Evolutionary conservation across 2,797 vertebrate species (phyloP), one percentile per base, ranked within the genome.

Genomic region (Chaenodraco wilsoni): DNA sequence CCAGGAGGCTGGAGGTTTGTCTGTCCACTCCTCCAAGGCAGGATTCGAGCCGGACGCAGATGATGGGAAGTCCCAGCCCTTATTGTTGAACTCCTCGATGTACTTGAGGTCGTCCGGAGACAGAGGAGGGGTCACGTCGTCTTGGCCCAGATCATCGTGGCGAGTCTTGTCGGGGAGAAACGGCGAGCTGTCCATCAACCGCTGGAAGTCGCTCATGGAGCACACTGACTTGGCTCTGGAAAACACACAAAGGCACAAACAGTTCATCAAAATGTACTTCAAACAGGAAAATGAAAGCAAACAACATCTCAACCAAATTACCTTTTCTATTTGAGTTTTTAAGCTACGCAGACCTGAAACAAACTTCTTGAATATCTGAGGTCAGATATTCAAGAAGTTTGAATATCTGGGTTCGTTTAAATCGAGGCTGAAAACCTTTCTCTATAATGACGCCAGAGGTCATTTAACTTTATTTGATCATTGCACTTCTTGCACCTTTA

Each of bases 181-280:
- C 0, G 98, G 98, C 68, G 98, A 99, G 86, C 97, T 96, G 82
- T 99, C 98, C 98, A 99, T 99, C 81, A 99, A 83, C 55, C 96
- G 95, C 85, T 98, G 97, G 93, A 99, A 99, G 90, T 99, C 98
- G 0, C 97, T 99, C 98, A 99, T 99, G 87, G 98, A 99, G 84
- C 98, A 99, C 72, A 99, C 96, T 0, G 98, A 99, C 91, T 99
- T 96, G 0, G 97, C 98, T 93, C 98, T 99, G 70, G 79, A 83
- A 59, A 37, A 59, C 33, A 79, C n/a, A 69, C 19, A 72, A 43
- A 72, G 21, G 76, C 33, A 64, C 12, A 65, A 40, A 72, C 64
- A 64, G 3, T 23, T 31, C 15, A 59, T n/a, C 15, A 41, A 52
- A 50, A 11, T 41, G 10, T 70, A 14, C 60, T 33, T 50, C 17